phyloP scores from a whole-genome alignment of 2,888 invertebrate species.

The Brachypalpus laphriformis region DNA sequence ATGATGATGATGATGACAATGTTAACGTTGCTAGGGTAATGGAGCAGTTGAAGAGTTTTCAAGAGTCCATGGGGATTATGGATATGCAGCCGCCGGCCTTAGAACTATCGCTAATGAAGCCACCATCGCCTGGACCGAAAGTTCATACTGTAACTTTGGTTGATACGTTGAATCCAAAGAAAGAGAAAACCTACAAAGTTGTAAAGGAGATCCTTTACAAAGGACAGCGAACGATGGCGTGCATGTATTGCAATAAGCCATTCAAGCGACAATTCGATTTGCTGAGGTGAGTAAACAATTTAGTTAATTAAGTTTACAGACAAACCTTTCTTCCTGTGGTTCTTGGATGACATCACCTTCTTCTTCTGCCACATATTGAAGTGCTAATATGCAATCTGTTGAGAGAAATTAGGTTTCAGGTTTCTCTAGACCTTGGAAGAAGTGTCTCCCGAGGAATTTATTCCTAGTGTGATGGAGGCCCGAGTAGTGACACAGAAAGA shows the following conservation, averaged over 20 bases:
- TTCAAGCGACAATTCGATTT: slow-evolving; percentile 77
- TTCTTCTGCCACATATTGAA: too few species aligned
- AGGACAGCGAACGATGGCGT: slow-evolving; percentile 74
- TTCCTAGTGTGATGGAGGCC: too few species aligned
- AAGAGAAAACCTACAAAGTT: slow-evolving; percentile 63
- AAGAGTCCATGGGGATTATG: slow-evolving; percentile 63
- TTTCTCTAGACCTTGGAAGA: too few species aligned
- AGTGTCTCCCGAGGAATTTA: too few species aligned
- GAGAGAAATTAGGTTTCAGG: too few species aligned
- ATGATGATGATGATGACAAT: slow-evolving; percentile 67
- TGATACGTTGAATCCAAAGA: slow-evolving; percentile 73
- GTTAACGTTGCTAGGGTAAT: slow-evolving; percentile 75
- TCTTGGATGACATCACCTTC: too few species aligned
- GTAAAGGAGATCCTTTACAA: slow-evolving; percentile 69
- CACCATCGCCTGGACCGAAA: slow-evolving; percentile 43
- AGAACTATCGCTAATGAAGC: slow-evolving; percentile 45
- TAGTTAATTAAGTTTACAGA: too few species aligned
- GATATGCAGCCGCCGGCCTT: slow-evolving; percentile 59
- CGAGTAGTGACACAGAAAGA: too few species aligned
- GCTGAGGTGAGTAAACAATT: slow-evolving; percentile 75
- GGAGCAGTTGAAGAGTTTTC: slow-evolving; percentile 75
- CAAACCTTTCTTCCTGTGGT: too few species aligned
- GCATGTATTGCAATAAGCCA: slow-evolving; percentile 77
- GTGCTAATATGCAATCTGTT: too few species aligned
- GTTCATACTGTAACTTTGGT: slow-evolving; percentile 52